Evolutionary conservation across 2,888 invertebrate species (phyloP), one percentile per base, ranked within the genome.

Genomic region (Nemoura dubitans): DNA sequence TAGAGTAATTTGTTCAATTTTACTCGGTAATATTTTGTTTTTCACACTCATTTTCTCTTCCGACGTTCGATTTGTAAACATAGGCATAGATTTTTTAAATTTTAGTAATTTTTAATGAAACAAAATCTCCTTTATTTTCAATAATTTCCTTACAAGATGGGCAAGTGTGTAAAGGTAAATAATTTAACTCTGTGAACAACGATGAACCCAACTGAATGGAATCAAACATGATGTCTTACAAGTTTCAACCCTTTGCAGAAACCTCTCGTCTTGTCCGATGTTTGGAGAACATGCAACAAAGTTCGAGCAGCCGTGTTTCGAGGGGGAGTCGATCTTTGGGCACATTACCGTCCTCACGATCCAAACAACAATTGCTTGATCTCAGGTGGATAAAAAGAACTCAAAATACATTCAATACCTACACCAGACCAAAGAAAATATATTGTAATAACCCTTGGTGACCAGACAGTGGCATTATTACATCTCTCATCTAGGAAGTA

Each of bases 241-340:
- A 27, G 28, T 26, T 78, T 6, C 28, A 78, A 78, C 5, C 1
- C 78, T 28, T 27, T 78, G 26, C 28, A 78, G 28, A 78, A 87
- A 86, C 42, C 78, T 16, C 26, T 89, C n/a, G 59, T 87, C 25
- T 92, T 96, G 88, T 93, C 94, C 83, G 95, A 95, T 91, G 94
- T 96, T 86, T 96, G 96, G 96, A 94, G 95, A 90, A 95, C 95
- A 29, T 96, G 96, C 92, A 96, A 96, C 91, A 96, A 96, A 93
- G 95, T 96, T 90, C 94, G 96, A 88, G 94, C 95, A 25, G 95
- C 95, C 1, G 94, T 95, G 87, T 96, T 95, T 91, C 94, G 95
- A 88, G 94, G 95, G 89, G 95, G 95, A 21, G 93, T 96, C 89
- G 94, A 95, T 92, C 92, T 96, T 81, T 95, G 95, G 93, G 93